Percentiles rank a stretch among this genome's conserved stretches.
These are phyloP conservation scores for Neolamprologus sp. DNA, from an alignment of 2,113 vertebrate species.

Conservation along the genomic window DNA sequence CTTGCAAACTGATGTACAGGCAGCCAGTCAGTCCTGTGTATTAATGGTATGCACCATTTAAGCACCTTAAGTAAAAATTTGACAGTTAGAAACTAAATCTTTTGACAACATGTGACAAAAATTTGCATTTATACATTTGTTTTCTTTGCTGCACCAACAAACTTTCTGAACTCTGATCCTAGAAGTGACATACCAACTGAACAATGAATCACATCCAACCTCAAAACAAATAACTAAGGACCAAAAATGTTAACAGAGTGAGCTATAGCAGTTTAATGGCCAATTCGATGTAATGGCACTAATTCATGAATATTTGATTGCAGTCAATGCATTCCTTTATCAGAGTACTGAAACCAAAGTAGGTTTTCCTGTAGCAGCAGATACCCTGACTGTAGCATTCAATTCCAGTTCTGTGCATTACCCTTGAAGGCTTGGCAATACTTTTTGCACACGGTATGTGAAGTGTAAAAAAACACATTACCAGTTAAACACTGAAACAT, in stretches of 20 bases:
- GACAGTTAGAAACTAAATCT: neutral
- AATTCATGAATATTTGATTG: neutral
- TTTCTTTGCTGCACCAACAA: neutral
- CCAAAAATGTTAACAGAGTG: neutral
- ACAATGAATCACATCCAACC: neutral
- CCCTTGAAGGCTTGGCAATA: neutral
- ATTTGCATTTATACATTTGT: neutral
- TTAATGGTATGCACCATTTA: neutral
- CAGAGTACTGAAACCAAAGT: neutral
- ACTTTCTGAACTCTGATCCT: neutral
- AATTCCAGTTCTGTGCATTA: neutral
- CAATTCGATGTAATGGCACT: neutral
- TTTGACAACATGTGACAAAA: neutral
- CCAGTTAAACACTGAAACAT: neutral
- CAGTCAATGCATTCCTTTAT: neutral
- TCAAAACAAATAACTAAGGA: neutral
- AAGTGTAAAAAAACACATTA: neutral
- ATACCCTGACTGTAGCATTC: neutral
- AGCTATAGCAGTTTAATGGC: neutral
- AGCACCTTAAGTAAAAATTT: neutral
- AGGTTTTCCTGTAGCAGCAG: neutral
- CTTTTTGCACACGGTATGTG: neutral
- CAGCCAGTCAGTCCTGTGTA: neutral
- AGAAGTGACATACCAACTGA: neutral
- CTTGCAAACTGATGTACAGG: neutral